A percentile compares a stretch with the other conserved stretches of the same genome.
phyloP scores from a whole-genome alignment of 2,113 vertebrate species.

The Orcinus orca region DNA sequence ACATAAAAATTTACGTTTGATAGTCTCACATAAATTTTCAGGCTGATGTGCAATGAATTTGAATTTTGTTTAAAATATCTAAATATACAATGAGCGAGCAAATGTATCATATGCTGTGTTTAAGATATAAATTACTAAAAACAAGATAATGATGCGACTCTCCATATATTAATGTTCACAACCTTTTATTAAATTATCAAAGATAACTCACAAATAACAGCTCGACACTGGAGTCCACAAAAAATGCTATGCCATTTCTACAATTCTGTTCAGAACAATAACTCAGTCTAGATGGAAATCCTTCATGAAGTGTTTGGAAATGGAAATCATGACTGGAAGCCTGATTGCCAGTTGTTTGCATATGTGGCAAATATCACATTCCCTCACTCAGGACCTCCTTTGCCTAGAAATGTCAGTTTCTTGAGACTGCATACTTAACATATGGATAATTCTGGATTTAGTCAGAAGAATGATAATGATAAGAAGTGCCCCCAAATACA shows the following conservation, averaged over 20 bases:
- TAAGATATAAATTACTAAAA: slow-evolving; percentile 30
- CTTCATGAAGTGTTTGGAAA: neutral
- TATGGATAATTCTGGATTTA: neutral
- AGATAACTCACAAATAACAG: neutral
- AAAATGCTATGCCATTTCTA: neutral
- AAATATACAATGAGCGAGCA: neutral
- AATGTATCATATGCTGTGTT: neutral
- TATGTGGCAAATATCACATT: neutral
- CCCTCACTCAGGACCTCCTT: neutral
- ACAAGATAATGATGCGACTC: neutral
- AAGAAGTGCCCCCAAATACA: neutral
- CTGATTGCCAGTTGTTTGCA: neutral
- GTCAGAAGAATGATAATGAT: neutral
- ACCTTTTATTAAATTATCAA: neutral
- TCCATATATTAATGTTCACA: neutral
- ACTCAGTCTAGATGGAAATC: neutral
- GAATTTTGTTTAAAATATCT: slow-evolving; percentile 40
- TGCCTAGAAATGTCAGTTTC: neutral
- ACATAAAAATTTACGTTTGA: neutral
- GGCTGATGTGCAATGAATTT: neutral
- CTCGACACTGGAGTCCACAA: neutral
- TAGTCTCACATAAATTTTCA: neutral
- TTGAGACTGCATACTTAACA: neutral
- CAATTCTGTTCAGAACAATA: slow-evolving; percentile 4
- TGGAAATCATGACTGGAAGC: neutral